Conservation (phyloP, 2,113 vertebrate genomes). For the Ageneiosus marmoratus region DNA sequence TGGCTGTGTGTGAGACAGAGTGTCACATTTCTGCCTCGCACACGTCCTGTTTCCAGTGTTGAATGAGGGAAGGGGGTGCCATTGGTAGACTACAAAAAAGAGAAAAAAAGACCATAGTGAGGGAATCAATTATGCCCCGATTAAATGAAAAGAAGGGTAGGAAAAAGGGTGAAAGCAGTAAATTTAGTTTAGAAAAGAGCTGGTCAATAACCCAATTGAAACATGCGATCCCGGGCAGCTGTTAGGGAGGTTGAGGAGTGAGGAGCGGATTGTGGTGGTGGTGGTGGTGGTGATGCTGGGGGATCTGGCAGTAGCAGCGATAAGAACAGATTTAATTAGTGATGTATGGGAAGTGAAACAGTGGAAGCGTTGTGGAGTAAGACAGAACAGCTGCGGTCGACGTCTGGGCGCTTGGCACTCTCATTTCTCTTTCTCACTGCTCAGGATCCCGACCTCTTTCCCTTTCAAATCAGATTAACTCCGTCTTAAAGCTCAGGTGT, state of each 20-base stretch:
- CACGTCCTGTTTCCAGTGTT: conserved; percentile 15
- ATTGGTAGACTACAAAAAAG: conserved; percentile 17
- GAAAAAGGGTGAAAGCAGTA: conserved; percentile 40
- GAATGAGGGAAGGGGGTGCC: conserved; percentile 11
- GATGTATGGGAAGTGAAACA: conserved; percentile 60
- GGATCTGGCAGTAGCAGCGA: conserved; percentile 56
- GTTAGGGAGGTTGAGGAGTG: conserved; percentile 20
- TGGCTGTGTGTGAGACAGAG: conserved; percentile 3
- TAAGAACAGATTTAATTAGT: conserved; percentile 65
- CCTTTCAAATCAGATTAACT: conserved; percentile 9
- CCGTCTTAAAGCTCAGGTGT: conserved; percentile 34
- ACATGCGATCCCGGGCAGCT: conserved; percentile 23
- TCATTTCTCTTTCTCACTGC: conserved; percentile 32
- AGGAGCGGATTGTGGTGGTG: conserved; percentile 11
- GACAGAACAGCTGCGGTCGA: conserved; percentile 63
- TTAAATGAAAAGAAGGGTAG: conserved; percentile 39
- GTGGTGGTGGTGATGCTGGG: conserved; percentile 37
- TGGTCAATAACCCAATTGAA: conserved; percentile 48
- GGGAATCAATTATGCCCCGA: conserved; percentile 49
- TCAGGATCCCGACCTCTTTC: conserved; percentile 28
- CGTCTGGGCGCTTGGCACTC: conserved; percentile 53
- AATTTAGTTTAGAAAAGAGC: conserved; percentile 51
- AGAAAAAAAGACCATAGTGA: conserved; percentile 17
- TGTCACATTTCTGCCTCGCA: conserved; percentile 33
- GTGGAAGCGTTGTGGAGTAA: conserved; percentile 64